These are phyloP conservation scores for Halcyon leucocephala DNA, from an alignment of 2,797 vertebrate genomes.

Conservation along the genomic window DNA sequence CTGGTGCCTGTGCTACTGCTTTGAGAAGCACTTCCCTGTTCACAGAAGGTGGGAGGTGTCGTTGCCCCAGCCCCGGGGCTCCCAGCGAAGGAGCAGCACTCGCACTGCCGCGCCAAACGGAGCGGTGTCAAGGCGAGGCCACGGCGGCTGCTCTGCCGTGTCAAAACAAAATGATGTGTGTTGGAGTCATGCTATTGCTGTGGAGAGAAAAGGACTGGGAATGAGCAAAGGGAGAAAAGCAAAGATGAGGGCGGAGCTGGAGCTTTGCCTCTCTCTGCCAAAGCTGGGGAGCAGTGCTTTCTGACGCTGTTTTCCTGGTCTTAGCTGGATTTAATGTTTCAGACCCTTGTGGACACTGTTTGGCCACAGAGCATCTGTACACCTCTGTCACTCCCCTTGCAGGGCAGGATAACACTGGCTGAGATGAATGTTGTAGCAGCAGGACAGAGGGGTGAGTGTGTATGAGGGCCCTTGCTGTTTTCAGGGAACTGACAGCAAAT, in stretches of 20 bases:
- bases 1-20: not conserved
- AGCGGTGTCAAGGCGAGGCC: not conserved
- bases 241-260: not conserved
- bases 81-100: not conserved
- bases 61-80: not conserved
- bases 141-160: not conserved
- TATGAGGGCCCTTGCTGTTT: not conserved
- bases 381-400: not conserved
- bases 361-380: not conserved
- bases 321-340: not conserved
- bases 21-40: not conserved
- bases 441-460: not conserved
- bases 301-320: not conserved
- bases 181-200: constrained; percentile 3
- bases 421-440: not conserved
- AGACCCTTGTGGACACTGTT: not conserved
- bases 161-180: constrained; percentile 35
- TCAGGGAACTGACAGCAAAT: not conserved
- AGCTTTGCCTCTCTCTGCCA: not conserved
- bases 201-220: constrained; percentile 31
- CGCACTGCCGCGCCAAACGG: not conserved
- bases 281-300: not conserved
- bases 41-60: not conserved
- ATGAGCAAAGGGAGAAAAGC: constrained; percentile 34
- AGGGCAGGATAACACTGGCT: not conserved